Evolutionary conservation across 2,888 invertebrate genomes (phyloP), one percentile per base, ranked within the genome.

Genomic region (Harpalus rubripes): DNA sequence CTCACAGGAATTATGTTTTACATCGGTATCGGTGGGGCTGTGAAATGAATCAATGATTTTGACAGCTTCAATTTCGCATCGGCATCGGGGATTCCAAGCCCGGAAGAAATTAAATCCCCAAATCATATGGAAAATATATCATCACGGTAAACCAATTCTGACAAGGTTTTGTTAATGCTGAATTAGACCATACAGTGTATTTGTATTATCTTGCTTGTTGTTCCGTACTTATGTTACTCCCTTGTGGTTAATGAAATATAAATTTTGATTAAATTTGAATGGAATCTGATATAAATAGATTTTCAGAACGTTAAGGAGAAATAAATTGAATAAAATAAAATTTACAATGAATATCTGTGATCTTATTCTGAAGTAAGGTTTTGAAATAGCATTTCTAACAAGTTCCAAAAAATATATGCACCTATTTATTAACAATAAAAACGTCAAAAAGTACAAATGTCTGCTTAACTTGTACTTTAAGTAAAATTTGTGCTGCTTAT

Each of bases 41-140:
- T 39, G 68, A 39, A 68, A 68, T 68, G 68, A 68, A 68, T 68
- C 68, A 68, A 68, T 68, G 39, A 68, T 68, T 68, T 68, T 68
- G 68, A 68, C 68, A 68, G 68, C 15, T 68, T 68, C 32, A 68
- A 68, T 68, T 68, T 68, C n/a, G n/a, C 15, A 68, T 32, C 39
- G 39, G n/a, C n/a, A 52, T 52, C 44, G 10, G 44, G 44, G 4
- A 10, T 52, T 52, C 4, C 44, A 52, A 52, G 12, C 44, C 44
- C 44, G 44, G 44, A 52, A 52, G 44, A 52, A 52, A 52, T 52
- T 52, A 52, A 52, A 52, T 52, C 44, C 44, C 44, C 44, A 52
- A 52, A 52, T 52, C 44, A 52, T 52, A 52, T 52, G 44, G 44
- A 52, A 52, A 52, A 52, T 52, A 52, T 10, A 52, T 52, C 44